Conservation (phyloP, 2,797 vertebrate species). For the Necrosyrtes monachus region DNA sequence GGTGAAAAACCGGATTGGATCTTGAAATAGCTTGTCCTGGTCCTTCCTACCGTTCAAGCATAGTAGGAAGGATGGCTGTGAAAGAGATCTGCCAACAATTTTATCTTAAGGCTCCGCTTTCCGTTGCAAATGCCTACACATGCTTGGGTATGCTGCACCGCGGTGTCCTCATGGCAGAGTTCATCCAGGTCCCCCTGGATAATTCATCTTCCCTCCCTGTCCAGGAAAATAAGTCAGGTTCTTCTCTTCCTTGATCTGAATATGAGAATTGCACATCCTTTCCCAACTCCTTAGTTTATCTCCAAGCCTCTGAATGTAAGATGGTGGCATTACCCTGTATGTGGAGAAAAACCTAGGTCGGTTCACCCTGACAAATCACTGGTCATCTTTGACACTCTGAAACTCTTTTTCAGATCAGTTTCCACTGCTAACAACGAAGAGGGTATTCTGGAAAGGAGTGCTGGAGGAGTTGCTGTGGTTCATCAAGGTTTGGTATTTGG, state of each 20-base stretch:
- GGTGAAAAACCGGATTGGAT: too few relatives aligned
- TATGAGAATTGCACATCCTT: not conserved
- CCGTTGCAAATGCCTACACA: fast-evolving
- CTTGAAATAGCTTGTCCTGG: not conserved
- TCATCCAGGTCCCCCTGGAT: fast-evolving
- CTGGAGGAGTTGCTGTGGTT: conserved; percentile 97
- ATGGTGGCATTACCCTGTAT: fast-evolving
- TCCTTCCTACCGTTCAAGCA: not conserved
- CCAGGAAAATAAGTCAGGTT: too few relatives aligned
- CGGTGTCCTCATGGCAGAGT: fast-evolving
- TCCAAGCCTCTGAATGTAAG: not conserved
- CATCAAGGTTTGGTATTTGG: conserved; percentile 82
- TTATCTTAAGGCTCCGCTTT: not conserved
- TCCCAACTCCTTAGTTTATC: not conserved
- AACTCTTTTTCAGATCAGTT: conserved; percentile 84
- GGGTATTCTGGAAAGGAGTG: conserved; percentile 94
- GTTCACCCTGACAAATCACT: not conserved
- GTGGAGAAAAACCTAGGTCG: not conserved
- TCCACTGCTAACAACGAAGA: conserved; percentile 94
- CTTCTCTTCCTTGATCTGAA: not conserved
- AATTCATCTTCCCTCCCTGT: too few relatives aligned
- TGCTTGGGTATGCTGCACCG: fast-evolving
- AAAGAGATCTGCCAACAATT: not conserved
- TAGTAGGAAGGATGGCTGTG: too few relatives aligned
- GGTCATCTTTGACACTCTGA: not conserved